Evolutionary conservation across 2,888 invertebrate genomes (phyloP), one percentile per base, ranked within the genome.

Genomic region (Sphinx pinastri): DNA sequence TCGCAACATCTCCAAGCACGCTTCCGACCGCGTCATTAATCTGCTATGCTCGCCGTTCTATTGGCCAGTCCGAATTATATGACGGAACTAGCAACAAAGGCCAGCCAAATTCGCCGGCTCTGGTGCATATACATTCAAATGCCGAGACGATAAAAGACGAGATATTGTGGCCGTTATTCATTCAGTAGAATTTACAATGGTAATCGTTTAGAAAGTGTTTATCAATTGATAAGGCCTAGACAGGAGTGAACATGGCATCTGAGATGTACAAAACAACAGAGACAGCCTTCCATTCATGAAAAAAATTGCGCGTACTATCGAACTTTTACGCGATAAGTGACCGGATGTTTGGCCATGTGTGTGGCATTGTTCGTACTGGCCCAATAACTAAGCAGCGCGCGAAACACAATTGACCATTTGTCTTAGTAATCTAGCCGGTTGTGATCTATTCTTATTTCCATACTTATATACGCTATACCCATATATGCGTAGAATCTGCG

Each of bases 281-380:
- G 81, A 75, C 79, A 77, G 79, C 78, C 74, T 78, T 83, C 83
- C 87, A 88, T 87, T 86, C 84, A 85, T 81, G 79, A 81, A 79
- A 55, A 82, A 82, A 87, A 84, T 85, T 82, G 82, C 81, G 78
- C 76, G 79, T 82, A 84, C 84, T 84, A 84, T 86, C 81, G 80
- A 86, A 89, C 83, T 87, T 85, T 86, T 83, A 76, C 79, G 80
- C 86, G 91, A 92, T 91, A 91, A 88, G 86, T 75, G 75, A 78
- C 89, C 92, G 92, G 92, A 92, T 92, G 91, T 92, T 91, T 91
- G 86, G 81, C 83, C 84, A 63, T 63, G 85, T 85, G 86, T 87
- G 88, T 87, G 84, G 87, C 83, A 91, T 92, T 92, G 91, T 91
- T 88, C 84, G 75, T 77, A 82, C 74, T 77, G 73, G 75, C 79